phyloP scores from a whole-genome alignment of 1,140 invertebrate species.

The Maniola jurtina region DNA sequence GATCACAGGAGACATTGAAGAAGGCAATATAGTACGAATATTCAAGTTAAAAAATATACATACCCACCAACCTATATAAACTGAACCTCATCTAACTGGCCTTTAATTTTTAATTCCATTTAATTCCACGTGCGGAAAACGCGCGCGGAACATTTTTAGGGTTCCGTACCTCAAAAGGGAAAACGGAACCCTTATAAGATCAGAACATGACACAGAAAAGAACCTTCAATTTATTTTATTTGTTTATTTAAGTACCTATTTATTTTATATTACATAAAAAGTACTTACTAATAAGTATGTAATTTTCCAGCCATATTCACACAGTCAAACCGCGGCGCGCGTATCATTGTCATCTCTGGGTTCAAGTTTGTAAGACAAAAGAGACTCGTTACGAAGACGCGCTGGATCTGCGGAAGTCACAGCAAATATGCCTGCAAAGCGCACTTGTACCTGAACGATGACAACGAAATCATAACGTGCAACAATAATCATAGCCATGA shows the following conservation, averaged over 20 bases:
- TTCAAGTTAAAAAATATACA: neutral
- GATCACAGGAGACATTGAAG: slow-evolving; percentile 1
- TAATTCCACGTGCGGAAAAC: too few relatives aligned
- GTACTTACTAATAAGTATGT: neutral
- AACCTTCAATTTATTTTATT: too few relatives aligned
- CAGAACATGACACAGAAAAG: too few relatives aligned
- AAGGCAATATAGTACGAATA: too few relatives aligned
- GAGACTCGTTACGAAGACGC: slow-evolving; percentile 14
- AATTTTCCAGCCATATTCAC: slow-evolving; percentile 24
- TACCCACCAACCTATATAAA: neutral
- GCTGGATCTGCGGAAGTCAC: slow-evolving; percentile 46
- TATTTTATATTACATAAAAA: neutral
- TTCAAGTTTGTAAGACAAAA: slow-evolving; percentile 27
- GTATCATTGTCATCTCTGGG: slow-evolving; percentile 22
- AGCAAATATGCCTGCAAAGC: slow-evolving; percentile 40
- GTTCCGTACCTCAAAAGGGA: too few relatives aligned
- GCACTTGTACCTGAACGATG: slow-evolving; percentile 21
- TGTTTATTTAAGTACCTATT: too few relatives aligned
- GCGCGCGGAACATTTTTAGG: too few relatives aligned
- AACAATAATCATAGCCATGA: slow-evolving; percentile 22
- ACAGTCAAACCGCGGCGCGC: slow-evolving; percentile 17
- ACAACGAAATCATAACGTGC: slow-evolving; percentile 13
- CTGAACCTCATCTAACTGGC: too few relatives aligned
- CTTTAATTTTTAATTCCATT: too few relatives aligned
- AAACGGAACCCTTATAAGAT: too few relatives aligned